Evolutionary conservation across 2,888 invertebrate genomes (phyloP).

Genomic region (Argyra leucocephala): DNA sequence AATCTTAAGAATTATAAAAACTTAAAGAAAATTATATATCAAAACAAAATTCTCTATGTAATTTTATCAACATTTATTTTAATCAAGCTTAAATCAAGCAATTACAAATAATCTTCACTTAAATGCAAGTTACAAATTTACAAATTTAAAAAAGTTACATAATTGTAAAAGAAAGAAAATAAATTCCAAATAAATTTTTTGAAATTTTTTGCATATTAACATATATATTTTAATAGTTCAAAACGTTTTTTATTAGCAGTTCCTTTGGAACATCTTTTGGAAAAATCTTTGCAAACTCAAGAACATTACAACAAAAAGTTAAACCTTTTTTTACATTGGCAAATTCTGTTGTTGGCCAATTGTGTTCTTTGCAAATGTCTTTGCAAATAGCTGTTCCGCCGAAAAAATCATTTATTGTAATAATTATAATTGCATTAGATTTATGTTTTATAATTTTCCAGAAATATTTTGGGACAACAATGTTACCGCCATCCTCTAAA

Average conservation of each 20-base stretch:
- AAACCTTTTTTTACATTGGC: conserved; percentile 22
- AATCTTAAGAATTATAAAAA: too few relatives aligned
- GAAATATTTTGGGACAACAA: conserved; percentile 43
- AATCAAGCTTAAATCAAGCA: too few relatives aligned
- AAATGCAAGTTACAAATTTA: too few relatives aligned
- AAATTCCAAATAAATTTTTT: too few relatives aligned
- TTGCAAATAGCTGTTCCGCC: conserved; percentile 33
- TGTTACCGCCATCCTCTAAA: conserved; percentile 32
- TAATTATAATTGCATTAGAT: conserved; percentile 41
- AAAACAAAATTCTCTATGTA: too few relatives aligned
- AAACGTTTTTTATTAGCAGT: background rate
- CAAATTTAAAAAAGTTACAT: too few relatives aligned
- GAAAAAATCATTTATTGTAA: conserved; percentile 45
- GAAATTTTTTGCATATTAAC: too few relatives aligned
- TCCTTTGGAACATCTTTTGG: conserved; percentile 17
- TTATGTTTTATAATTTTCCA: conserved; percentile 44
- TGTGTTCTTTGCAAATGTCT: conserved; percentile 37
- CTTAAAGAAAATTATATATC: too few relatives aligned
- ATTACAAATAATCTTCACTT: too few relatives aligned
- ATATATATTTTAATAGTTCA: background rate
- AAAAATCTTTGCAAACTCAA: conserved; percentile 19
- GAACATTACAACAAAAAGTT: conserved; percentile 26
- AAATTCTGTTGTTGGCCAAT: conserved; percentile 31
- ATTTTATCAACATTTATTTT: too few relatives aligned
- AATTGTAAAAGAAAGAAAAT: too few relatives aligned